Percentiles rank a stretch among this genome's conserved stretches.
phyloP scores from a whole-genome alignment of 1,140 invertebrate genomes.

The Drosophila varians region DNA sequence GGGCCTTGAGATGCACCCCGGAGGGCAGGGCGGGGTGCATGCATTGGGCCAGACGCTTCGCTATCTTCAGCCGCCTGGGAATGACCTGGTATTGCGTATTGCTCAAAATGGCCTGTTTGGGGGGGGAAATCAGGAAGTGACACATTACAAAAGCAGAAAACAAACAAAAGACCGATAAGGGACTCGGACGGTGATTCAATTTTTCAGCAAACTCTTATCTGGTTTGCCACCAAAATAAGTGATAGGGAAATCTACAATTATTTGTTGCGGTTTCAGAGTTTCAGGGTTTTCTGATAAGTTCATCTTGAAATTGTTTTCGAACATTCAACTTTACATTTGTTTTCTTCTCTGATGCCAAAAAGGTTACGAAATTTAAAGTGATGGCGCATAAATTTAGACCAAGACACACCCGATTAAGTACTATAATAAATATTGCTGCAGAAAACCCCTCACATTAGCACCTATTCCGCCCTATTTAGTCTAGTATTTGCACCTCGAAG shows the following conservation, averaged over 20 bases:
- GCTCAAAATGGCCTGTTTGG: slow-evolving; percentile 87
- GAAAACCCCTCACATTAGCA: background rate
- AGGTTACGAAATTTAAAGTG: too few relatives aligned
- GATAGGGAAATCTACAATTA: background rate
- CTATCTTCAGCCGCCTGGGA: slow-evolving; percentile 94
- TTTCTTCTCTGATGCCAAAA: too few relatives aligned
- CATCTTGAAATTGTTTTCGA: background rate
- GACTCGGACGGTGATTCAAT: slow-evolving; percentile 17
- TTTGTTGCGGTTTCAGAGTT: too few relatives aligned
- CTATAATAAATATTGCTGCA: background rate
- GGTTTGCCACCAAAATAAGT: background rate
- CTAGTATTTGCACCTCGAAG: background rate
- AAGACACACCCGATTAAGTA: background rate
- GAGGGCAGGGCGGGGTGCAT: slow-evolving; percentile 96
- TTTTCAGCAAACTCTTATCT: background rate
- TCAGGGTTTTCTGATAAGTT: background rate
- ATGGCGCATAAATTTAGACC: too few relatives aligned
- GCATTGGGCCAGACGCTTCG: slow-evolving; percentile 96
- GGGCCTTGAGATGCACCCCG: slow-evolving; percentile 96
- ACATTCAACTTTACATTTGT: background rate
- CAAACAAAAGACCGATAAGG: background rate
- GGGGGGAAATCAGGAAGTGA: slow-evolving; percentile 29
- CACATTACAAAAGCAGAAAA: slow-evolving; percentile 1
- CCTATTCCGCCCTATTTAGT: background rate
- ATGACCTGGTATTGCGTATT: slow-evolving; percentile 95